Evolutionary conservation across 2,888 invertebrate genomes (phyloP), one percentile per base, ranked within the genome.

Genomic region (Hypomecis punctinalis): DNA sequence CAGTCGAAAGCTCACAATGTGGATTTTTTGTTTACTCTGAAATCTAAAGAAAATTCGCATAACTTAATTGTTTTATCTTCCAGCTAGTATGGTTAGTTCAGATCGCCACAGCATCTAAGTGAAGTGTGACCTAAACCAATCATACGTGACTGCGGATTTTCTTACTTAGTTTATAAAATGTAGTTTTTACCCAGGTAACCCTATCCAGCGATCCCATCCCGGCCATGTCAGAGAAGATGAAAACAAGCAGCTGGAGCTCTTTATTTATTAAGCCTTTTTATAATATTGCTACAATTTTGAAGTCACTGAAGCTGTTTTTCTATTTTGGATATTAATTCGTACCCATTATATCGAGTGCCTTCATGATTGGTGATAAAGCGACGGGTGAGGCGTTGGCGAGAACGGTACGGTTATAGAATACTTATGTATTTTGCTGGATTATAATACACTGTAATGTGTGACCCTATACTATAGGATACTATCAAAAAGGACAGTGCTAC

Each of bases 161-260:
- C 83, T 82, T 81, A 79, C 78, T 81, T 79, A 80, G 75, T 79
- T 80, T 82, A 66, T 83, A 78, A 81, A 79, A 60, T 84, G 73
- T 82, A 81, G 76, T 86, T 88, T 89, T 76, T 87, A 89, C 89
- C 90, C 89, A 90, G 91, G 91, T 89, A 72, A 87, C 89, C 91
- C 90, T 88, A 85, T 84, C 91, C 91, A 90, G 91, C 85, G 88
- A 84, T 89, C 91, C 91, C 85, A 83, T 90, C 92, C 91, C 86
- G 89, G 89, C 86, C 79, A 90, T 91, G 89, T 86, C 90, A 87
- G 79, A 82, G 88, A 85, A 88, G 88, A 87, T 74, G 86, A 88
- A 90, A 93, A 91, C 91, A 92, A 91, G 89, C 93, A 92, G 91
- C 90, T 93, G 91, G 90, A 84, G 93, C 91, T 89, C 61, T 71